These are phyloP conservation scores for Tipula vernalis DNA, from an alignment of 2,888 invertebrate species.

Conservation along the genomic window DNA sequence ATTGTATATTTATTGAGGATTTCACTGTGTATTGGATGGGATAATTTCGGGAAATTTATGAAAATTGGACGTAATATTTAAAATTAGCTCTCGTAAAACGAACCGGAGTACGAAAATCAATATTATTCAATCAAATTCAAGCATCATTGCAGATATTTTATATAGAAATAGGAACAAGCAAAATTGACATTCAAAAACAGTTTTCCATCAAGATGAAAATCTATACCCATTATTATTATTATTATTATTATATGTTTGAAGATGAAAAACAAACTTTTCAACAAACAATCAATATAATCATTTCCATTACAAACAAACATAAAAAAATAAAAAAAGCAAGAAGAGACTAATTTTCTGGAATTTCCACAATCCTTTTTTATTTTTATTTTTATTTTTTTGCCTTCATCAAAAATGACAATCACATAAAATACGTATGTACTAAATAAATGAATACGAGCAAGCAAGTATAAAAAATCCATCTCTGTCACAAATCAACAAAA, in stretches of 20 bases:
- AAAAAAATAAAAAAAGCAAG: not conserved
- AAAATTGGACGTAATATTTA: not conserved
- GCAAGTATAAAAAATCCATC: not conserved
- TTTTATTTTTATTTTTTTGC: not conserved
- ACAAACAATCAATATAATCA: not conserved
- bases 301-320: not conserved
- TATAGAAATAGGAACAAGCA: not conserved
- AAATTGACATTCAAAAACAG: not conserved
- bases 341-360: not conserved
- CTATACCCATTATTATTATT: not conserved
- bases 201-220: not conserved
- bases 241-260: not conserved
- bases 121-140: not conserved
- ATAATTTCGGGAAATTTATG: not conserved
- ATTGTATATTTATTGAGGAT: not conserved
- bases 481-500: not conserved
- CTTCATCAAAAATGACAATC: slow-evolving; percentile 4
- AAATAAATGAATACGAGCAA: not conserved
- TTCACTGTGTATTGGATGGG: not conserved
- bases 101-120: not conserved
- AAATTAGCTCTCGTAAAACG: not conserved
- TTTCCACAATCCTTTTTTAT: not conserved
- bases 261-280: not conserved
- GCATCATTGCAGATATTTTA: not conserved
- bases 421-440: not conserved